Conservation (phyloP, 2,113 vertebrate genomes). For the Ranitomeya variabilis region DNA sequence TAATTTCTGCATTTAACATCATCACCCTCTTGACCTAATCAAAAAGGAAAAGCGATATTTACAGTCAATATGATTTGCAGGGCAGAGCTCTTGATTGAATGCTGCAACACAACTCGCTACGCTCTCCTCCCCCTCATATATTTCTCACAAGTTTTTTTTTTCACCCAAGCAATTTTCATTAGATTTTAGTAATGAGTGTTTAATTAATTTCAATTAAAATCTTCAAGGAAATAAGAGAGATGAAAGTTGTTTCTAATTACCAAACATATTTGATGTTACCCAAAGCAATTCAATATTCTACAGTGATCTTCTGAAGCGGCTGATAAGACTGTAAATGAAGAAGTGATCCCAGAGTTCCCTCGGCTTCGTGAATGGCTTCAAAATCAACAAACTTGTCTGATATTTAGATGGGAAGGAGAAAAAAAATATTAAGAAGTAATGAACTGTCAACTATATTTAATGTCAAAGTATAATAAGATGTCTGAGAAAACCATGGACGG, state of each 20-base stretch:
- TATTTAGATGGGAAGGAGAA: constrained; percentile 1
- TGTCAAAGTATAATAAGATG: constrained; percentile 21
- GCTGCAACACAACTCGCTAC: not conserved
- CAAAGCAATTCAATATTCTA: constrained; percentile 44
- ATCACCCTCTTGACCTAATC: constrained; percentile 6
- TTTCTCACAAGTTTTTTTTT: constrained; percentile 20
- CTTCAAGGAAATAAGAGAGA: constrained; percentile 56
- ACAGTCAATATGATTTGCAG: constrained; percentile 20
- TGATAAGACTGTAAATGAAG: constrained; percentile 48
- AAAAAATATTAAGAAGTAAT: constrained; percentile 25
- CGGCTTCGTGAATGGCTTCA: not conserved
- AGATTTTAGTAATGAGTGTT: constrained; percentile 53
- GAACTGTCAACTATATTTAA: constrained; percentile 24
- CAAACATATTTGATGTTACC: constrained; percentile 54
- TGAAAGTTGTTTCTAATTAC: constrained; percentile 55
- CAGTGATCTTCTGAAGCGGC: not conserved
- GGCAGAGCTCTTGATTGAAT: not conserved
- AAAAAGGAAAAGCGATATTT: not conserved
- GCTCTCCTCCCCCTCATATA: not conserved
- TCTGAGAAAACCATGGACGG: not conserved
- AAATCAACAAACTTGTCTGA: constrained; percentile 38
- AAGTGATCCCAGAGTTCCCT: not conserved
- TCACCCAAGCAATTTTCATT: constrained; percentile 49
- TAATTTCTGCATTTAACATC: not conserved
- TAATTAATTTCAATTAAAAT: constrained; percentile 59